Conservation (phyloP, 1,140 invertebrate species). For the Atta texana region DNA sequence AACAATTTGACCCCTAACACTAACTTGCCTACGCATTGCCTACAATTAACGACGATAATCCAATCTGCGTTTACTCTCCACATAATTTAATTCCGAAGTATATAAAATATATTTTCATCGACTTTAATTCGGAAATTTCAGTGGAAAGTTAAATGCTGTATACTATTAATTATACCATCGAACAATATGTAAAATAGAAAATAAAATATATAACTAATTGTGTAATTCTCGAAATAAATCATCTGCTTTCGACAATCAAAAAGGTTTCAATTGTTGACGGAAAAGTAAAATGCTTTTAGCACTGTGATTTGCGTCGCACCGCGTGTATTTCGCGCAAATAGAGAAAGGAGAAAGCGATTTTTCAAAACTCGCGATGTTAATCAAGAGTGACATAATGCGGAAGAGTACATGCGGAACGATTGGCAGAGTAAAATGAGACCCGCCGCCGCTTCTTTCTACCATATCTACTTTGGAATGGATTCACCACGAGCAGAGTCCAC, state of each 20-base stretch:
- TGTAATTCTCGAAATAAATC: neutral
- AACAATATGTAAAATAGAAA: neutral
- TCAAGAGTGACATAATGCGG: constrained; percentile 51
- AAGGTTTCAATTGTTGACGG: neutral
- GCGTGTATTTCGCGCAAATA: neutral
- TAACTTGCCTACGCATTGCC: neutral
- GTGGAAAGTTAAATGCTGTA: neutral
- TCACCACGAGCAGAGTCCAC: neutral
- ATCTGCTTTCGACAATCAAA: neutral
- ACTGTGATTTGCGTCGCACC: neutral
- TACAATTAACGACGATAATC: constrained; percentile 33
- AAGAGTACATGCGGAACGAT: constrained; percentile 5
- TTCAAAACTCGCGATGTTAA: constrained; percentile 42
- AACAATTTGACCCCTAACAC: constrained; percentile 45
- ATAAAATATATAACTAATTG: neutral
- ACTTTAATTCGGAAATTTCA: neutral
- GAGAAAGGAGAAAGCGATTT: constrained; percentile 36
- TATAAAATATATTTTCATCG: neutral
- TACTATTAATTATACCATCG: neutral
- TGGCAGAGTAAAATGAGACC: constrained; percentile 31
- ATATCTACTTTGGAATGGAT: constrained; percentile 11
- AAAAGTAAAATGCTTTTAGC: constrained; percentile 16
- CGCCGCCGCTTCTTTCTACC: constrained; percentile 5
- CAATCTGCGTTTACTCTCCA: neutral
- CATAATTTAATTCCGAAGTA: constrained; percentile 27